These are phyloP conservation scores for Lamellibrachia columna DNA, from an alignment of 2,888 invertebrate species.

Conservation along the genomic window DNA sequence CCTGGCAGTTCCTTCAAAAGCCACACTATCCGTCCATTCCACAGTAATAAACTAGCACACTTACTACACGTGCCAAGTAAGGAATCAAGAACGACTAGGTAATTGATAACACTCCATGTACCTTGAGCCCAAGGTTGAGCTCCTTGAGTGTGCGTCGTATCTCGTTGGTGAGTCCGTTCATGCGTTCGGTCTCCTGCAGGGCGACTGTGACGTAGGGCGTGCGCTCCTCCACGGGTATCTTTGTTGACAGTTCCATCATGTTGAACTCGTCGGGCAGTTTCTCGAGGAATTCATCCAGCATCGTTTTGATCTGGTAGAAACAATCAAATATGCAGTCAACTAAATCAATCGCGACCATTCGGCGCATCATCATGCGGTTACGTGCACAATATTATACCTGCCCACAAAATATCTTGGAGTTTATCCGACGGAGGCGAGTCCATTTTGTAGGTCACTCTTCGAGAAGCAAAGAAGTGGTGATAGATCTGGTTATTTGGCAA, in stretches of 20 bases:
- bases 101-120: conserved; percentile 52
- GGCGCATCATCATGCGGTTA: background rate
- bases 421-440: too few relatives aligned
- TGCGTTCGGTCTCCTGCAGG: conserved; percentile 89
- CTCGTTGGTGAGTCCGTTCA: conserved; percentile 91
- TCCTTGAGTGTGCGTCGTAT: conserved; percentile 90
- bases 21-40: too few relatives aligned
- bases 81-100: background rate
- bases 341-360: background rate
- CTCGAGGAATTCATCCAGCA: conserved; percentile 93
- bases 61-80: background rate
- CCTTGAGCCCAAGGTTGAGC: conserved; percentile 91
- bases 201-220: conserved; percentile 94
- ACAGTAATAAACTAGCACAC: too few relatives aligned
- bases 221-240: conserved; percentile 84
- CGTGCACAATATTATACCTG: background rate
- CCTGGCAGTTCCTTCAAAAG: too few relatives aligned
- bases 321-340: conserved; percentile 9
- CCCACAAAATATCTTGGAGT: too few relatives aligned
- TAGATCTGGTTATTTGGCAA: too few relatives aligned
- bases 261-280: conserved; percentile 96
- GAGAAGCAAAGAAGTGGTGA: too few relatives aligned
- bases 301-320: conserved; percentile 81
- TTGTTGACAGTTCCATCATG: conserved; percentile 93
- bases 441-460: too few relatives aligned